Conservation (phyloP, 1,140 invertebrate genomes). For the Bombus confusus region DNA sequence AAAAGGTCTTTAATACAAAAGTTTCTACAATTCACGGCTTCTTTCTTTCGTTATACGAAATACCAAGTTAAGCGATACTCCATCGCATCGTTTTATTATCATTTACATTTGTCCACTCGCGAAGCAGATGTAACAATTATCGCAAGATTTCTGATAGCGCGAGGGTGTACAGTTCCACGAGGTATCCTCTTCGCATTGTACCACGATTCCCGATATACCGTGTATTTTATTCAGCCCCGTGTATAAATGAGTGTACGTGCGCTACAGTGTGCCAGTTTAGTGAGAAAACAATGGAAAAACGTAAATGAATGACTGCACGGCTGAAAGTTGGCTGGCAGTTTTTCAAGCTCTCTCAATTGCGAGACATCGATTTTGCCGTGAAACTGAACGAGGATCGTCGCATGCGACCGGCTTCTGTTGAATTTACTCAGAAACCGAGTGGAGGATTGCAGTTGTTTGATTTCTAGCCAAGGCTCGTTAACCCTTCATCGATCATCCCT, state of each 20-base stretch:
- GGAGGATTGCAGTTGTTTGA: slow-evolving; percentile 53
- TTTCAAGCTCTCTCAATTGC: slow-evolving; percentile 9
- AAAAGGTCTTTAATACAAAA: no score
- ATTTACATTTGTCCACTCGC: no score
- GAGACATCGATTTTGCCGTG: not conserved
- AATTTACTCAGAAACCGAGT: slow-evolving; percentile 30
- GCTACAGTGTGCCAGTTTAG: not conserved
- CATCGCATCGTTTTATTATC: no score
- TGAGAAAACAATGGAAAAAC: not conserved
- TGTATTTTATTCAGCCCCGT: not conserved
- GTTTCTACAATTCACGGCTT: no score
- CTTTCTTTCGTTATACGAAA: no score
- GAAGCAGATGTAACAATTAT: no score
- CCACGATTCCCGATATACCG: not conserved
- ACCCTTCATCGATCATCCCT: slow-evolving; percentile 66
- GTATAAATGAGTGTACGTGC: no score
- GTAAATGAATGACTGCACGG: not conserved
- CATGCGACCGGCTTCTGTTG: slow-evolving; percentile 16
- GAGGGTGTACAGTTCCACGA: not conserved
- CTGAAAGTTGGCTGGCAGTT: slow-evolving; percentile 5
- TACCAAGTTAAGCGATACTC: no score
- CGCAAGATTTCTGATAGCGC: no score
- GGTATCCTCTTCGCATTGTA: not conserved
- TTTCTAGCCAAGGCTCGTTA: slow-evolving; percentile 70
- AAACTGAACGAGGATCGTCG: not conserved